A percentile compares a stretch with the other conserved stretches of the same genome.
phyloP scores from a whole-genome alignment of 2,113 vertebrate genomes.

The Crotalus horridus region DNA sequence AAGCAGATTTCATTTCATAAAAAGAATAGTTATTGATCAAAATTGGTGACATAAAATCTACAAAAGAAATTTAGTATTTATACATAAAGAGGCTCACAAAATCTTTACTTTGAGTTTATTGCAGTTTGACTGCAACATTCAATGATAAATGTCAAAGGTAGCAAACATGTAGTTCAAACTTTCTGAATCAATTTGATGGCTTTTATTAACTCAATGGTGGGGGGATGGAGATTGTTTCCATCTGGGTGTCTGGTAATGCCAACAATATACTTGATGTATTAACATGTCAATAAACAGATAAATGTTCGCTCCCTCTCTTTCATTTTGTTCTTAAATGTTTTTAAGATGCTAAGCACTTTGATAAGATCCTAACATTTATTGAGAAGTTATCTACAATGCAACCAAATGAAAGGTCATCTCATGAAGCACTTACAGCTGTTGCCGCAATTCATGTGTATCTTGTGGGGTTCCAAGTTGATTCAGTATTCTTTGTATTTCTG shows the following conservation, averaged over 20 bases:
- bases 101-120: neutral
- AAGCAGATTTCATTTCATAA: neutral
- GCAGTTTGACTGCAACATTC: neutral
- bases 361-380: neutral
- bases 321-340: neutral
- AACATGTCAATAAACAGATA: conserved; percentile 5
- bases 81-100: neutral
- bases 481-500: conserved; percentile 87
- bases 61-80: neutral
- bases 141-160: neutral
- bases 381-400: conserved; percentile 24
- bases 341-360: neutral
- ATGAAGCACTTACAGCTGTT: conserved; percentile 86
- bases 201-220: neutral
- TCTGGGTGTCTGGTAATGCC: neutral
- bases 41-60: neutral
- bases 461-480: conserved; percentile 85
- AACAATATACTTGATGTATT: neutral
- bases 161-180: neutral
- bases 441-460: conserved; percentile 80
- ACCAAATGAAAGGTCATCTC: conserved; percentile 17
- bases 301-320: neutral
- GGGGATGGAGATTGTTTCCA: neutral
- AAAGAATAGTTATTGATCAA: neutral
- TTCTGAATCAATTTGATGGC: neutral